Base-by-base conservation (phyloP, 2,888 invertebrate genomes). In the Drosophila melanocephala region DNA sequence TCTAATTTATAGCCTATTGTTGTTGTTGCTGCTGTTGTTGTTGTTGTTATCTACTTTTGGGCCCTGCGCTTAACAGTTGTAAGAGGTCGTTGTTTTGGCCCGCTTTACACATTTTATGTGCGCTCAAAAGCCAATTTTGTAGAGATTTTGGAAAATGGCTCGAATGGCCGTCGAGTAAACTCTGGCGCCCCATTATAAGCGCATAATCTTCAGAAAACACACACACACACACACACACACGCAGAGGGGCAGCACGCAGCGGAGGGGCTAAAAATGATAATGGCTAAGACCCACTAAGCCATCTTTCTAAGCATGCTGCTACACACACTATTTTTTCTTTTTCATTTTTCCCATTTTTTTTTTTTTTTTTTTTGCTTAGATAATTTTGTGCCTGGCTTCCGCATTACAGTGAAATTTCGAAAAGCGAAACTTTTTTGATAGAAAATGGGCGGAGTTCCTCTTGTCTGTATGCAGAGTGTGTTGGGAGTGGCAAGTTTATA, bases 121-220 rank as follows among this genome's bases (percentile, higher is more conserved):
- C 84, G 85, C 89, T 87, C 87, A 89, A 87, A 87, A 87, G 89
- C 87, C 89, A 87, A 89, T 87, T 89, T 87, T 72, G 89, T 87
- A 87, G 89, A 87, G 87, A 87, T 87, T 87, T 87, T 83, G 76
- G 65, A 14, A 53, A 79, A 69, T 67, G 72, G 78, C 58, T 75
- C 64, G 37, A 57, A 71, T 75, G 71, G 76, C 55, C 76, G 81
- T 75, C 63, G 66, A 65, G 73, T 69, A 74, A 87, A 85, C 89
- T 87, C 87, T 87, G 78, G 87, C 86, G 89, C 86, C 83, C 83
- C 83, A 87, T 87, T 89, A 89, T 87, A 87, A 87, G 87, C 87
- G 85, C 81, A 87, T 87, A 87, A 87, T 87, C 87, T 89, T 89
- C 81, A 82, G 73, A 80, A 87, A 84, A 87, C 75, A n/a, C 42